These are phyloP conservation scores for Anodontia alba DNA, from an alignment of 2,888 invertebrate genomes.

Conservation along the genomic window DNA sequence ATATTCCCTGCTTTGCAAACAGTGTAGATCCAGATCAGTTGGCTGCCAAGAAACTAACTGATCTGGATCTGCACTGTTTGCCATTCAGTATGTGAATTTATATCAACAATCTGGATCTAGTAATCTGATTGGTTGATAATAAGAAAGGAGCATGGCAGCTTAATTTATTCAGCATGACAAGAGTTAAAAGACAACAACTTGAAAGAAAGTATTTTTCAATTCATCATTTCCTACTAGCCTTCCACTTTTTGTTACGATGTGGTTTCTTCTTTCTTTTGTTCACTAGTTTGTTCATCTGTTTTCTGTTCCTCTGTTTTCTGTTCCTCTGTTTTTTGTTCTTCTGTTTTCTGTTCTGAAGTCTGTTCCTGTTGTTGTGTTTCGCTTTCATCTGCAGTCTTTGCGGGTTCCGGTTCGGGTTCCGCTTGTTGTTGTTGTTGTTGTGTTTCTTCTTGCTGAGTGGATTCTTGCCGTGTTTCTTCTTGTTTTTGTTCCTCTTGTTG, in stretches of 20 bases:
- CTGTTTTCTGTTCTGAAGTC: constrained; percentile 8
- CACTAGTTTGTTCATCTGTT: not conserved
- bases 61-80: no score
- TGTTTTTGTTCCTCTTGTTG: not conserved
- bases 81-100: no score
- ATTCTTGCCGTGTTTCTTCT: not conserved
- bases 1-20: no score
- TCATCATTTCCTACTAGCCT: not conserved
- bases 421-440: not conserved
- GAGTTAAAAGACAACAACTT: no score
- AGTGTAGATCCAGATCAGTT: no score
- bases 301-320: constrained; percentile 25
- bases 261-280: constrained; percentile 28
- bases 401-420: constrained; percentile 5
- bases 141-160: no score
- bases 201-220: not conserved
- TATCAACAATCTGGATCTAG: no score
- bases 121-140: no score
- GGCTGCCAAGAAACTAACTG: no score
- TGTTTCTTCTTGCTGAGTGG: not conserved
- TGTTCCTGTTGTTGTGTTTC: constrained; percentile 14
- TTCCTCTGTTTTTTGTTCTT: constrained; percentile 31
- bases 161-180: no score
- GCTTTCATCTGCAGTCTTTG: constrained; percentile 11
- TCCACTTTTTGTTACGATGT: constrained; percentile 11